Conservation (phyloP, 1,140 invertebrate genomes). For the Drosophila varians region DNA sequence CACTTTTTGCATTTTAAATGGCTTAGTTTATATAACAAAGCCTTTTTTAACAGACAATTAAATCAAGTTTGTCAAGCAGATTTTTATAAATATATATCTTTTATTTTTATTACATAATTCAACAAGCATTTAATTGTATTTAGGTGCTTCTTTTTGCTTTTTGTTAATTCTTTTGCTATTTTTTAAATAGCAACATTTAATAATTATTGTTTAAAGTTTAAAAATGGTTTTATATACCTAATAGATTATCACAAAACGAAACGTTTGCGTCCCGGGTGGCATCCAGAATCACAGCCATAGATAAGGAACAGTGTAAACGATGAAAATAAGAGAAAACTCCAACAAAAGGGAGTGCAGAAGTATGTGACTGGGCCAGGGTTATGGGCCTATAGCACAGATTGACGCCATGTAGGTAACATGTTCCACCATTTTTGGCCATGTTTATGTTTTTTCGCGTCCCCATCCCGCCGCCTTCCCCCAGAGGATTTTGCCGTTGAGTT, state of each 20-base stretch:
- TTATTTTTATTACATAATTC: no score
- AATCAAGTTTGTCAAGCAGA: no score
- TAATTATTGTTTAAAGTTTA: no score
- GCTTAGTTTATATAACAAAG: background rate
- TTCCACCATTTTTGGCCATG: slow-evolving; percentile 32
- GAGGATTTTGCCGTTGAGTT: background rate
- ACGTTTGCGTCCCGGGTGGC: background rate
- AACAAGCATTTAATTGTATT: no score
- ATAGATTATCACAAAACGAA: slow-evolving; percentile 5
- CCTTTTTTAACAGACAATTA: background rate
- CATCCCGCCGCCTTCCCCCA: background rate
- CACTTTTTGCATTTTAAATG: background rate
- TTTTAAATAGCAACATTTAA: no score
- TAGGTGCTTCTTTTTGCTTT: no score
- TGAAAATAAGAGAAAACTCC: slow-evolving; percentile 3
- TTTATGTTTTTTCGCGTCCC: slow-evolving; percentile 19
- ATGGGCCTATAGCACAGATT: slow-evolving; percentile 22
- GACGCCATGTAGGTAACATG: slow-evolving; percentile 44
- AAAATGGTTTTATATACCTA: no score
- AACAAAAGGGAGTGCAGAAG: slow-evolving; percentile 3
- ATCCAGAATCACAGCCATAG: background rate
- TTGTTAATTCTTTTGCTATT: no score
- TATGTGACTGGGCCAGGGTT: slow-evolving; percentile 1
- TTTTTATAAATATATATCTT: no score
- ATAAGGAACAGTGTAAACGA: slow-evolving; percentile 12